Base-by-base conservation (phyloP, 2,113 vertebrate genomes). In the Catagonus wagneri region DNA sequence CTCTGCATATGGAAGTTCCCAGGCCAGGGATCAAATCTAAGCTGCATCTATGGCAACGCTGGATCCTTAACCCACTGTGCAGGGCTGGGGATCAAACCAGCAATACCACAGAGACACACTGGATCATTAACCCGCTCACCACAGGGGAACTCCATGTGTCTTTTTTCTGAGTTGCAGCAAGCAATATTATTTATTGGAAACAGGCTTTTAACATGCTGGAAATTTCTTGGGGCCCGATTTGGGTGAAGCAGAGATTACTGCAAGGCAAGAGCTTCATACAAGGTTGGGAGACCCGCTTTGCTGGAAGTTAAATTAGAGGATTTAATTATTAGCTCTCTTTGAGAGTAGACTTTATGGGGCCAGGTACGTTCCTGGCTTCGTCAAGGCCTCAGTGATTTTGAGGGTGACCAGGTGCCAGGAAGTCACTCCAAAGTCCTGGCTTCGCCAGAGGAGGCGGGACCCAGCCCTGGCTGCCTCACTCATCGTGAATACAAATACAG, bases 391-490 rank as follows among this genome's bases (percentile, higher is more conserved):
- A 65, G 39, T 14, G 20, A 56, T 15, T 61, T 15, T 54, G 32
- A 27, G n/a, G 34, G 61, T 56, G 29, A 60, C 58, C 68, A 11
- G 0, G 6, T 6, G 13, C 32, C 1, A n/a, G n/a, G 27, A 27
- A 36, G 11, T 17, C 1, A 29, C 58, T 23, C 68, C 20, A 7
- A 36, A 58, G 32, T 16, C 54, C 20, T 34, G 22, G 23, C 15
- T 71, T 95, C 78, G 68, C 22, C 34, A 36, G 63, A 63, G n/a
- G 66, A 29, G 14, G 11, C 9, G 13, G 14, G 20, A 25, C 25
- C 15, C 25, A 58, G 1, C 15, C 2, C 25, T 22, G 2, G 2
- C 52, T 25, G 3, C 29, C 19, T 39, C 10, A 19, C 3, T 13
- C 29, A 34, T 9, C 3, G 27, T 23, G 23, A 23, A 61, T 76